Percentiles rank a stretch among this genome's conserved stretches.
These are phyloP conservation scores for Syngnathus rostellatus DNA, from an alignment of 2,797 vertebrate species.

Conservation along the genomic window DNA sequence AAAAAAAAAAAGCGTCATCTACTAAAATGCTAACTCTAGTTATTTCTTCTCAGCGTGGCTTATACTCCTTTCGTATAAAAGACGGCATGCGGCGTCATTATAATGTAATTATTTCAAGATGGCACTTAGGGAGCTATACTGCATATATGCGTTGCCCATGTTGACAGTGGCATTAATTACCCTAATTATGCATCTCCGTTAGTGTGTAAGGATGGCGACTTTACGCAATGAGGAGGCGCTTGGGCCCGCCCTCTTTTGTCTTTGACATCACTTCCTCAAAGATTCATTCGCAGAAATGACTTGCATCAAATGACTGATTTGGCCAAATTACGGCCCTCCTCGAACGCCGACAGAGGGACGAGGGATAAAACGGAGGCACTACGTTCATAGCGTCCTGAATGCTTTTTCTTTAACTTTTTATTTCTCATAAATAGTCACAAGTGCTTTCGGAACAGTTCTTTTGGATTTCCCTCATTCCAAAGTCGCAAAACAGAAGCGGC, in stretches of 20 bases:
- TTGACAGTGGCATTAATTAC: constrained; percentile 35
- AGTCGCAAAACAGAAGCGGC: constrained; percentile 42
- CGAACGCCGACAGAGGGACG: constrained; percentile 38
- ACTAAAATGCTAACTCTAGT: background rate
- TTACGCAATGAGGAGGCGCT: constrained; percentile 44
- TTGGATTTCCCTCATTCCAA: background rate
- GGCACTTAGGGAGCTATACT: background rate
- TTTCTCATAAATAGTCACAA: background rate
- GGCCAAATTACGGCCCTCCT: constrained; percentile 66
- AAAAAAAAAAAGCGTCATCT: no score
- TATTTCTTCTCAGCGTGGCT: background rate
- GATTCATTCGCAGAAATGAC: constrained; percentile 65
- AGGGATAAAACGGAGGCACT: constrained; percentile 4
- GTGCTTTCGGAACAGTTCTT: constrained; percentile 18
- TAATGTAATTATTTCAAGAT: constrained; percentile 13
- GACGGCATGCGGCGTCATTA: constrained; percentile 3
- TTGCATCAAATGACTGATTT: constrained; percentile 72
- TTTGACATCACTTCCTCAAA: constrained; percentile 73
- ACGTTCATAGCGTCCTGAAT: background rate
- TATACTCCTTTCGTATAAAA: background rate
- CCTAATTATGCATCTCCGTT: constrained; percentile 40
- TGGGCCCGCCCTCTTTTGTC: constrained; percentile 57
- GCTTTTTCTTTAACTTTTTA: background rate
- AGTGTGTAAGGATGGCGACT: constrained; percentile 8
- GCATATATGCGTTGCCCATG: constrained; percentile 8